Percentiles rank a stretch among this genome's conserved stretches.
phyloP scores from a whole-genome alignment of 2,888 invertebrate species.

The Malthinus seriepunctatus region DNA sequence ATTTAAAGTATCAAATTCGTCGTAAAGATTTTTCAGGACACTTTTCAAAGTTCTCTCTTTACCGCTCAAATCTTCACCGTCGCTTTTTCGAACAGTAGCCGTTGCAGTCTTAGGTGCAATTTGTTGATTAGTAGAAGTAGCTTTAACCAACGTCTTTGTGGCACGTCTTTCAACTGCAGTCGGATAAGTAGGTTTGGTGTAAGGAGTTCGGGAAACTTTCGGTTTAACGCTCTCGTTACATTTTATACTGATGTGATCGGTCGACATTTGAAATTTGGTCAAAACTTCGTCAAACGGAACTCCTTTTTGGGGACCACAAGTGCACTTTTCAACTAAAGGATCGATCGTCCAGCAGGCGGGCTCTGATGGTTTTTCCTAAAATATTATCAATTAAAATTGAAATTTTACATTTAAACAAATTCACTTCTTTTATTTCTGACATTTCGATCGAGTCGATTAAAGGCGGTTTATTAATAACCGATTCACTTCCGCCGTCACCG shows the following conservation, averaged over 20 bases:
- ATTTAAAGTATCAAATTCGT: constrained; percentile 50
- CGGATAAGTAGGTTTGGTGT: not conserved
- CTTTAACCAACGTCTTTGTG: not conserved
- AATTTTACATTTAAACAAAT: too few relatives aligned
- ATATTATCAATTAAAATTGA: too few relatives aligned
- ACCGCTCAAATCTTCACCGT: constrained; percentile 25
- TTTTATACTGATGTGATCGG: not conserved
- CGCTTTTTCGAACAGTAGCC: not conserved
- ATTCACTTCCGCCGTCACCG: constrained; percentile 13
- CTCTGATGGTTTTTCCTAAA: not conserved
- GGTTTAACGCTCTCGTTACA: not conserved
- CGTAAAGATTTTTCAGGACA: constrained; percentile 50
- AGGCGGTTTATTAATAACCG: not conserved
- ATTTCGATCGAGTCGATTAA: not conserved
- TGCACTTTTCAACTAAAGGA: constrained; percentile 42
- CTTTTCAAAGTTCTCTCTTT: constrained; percentile 49
- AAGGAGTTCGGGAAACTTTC: not conserved
- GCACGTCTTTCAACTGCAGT: not conserved
- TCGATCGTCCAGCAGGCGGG: constrained; percentile 37
- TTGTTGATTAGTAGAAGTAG: not conserved
- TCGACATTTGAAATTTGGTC: constrained; percentile 37
- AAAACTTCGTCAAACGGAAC: constrained; percentile 47
- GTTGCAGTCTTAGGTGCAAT: not conserved
- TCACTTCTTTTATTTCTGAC: constrained; percentile 2
- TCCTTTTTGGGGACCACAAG: constrained; percentile 44